phyloP scores from a whole-genome alignment of 2,797 vertebrate genomes.

The Cyprinella venusta region DNA sequence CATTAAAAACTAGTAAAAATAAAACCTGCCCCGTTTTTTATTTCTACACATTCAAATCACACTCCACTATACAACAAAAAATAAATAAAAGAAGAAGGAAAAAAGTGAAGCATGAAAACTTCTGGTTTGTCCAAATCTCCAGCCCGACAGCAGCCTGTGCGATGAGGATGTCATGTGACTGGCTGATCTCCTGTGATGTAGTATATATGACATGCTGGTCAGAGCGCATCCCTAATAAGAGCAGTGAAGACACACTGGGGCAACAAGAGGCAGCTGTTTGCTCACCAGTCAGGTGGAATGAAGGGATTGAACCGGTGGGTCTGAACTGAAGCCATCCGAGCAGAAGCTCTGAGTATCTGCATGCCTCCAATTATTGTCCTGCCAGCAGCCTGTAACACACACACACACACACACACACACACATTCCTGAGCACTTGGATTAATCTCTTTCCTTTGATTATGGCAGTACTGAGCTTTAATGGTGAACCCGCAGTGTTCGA shows the following conservation, averaged over 20 bases:
- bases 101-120: background rate
- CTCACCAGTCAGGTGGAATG: constrained; percentile 90
- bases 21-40: background rate
- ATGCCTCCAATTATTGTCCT: constrained; percentile 73
- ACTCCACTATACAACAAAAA: background rate
- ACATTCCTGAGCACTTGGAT: constrained; percentile 22
- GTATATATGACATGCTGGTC: constrained; percentile 88
- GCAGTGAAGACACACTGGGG: constrained; percentile 77
- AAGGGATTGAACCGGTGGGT: constrained; percentile 82
- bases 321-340: constrained; percentile 73
- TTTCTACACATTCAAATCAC: constrained; percentile 3
- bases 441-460: constrained; percentile 7
- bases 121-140: background rate
- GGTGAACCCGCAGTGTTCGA: background rate
- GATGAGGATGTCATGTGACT: constrained; percentile 77
- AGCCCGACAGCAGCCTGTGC: background rate
- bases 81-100: background rate
- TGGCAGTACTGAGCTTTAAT: background rate
- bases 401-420: background rate
- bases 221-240: constrained; percentile 86
- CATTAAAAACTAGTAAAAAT: background rate
- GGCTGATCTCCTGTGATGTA: constrained; percentile 94
- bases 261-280: constrained; percentile 83
- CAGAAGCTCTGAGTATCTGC: constrained; percentile 69
- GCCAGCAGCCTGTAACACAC: constrained; percentile 51